Conservation (phyloP, 2,888 invertebrate genomes). For the Brachynemurus nebulosus region DNA sequence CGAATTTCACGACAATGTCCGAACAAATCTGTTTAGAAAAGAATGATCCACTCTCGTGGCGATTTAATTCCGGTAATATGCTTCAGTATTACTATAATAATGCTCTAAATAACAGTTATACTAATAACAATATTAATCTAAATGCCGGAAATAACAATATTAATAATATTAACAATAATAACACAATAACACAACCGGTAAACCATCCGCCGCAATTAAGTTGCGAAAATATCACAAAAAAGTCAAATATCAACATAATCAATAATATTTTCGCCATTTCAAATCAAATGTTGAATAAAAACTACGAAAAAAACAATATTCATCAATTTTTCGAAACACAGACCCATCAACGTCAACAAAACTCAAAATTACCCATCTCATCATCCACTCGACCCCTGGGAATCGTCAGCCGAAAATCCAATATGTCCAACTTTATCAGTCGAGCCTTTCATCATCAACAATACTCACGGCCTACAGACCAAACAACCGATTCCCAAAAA, state of each 20-base stretch:
- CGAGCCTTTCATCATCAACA: no score
- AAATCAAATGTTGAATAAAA: slow-evolving; percentile 17
- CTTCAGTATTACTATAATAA: slow-evolving; percentile 32
- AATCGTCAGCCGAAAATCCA: slow-evolving; percentile 24
- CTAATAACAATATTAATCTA: slow-evolving; percentile 21
- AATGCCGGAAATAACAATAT: slow-evolving; percentile 16
- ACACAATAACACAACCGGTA: not conserved
- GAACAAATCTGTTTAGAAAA: no score
- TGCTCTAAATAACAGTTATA: slow-evolving; percentile 4
- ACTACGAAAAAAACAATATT: slow-evolving; percentile 15
- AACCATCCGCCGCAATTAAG: slow-evolving; percentile 24
- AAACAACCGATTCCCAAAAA: slow-evolving; percentile 32
- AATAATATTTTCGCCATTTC: slow-evolving; percentile 26
- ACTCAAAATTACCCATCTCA: slow-evolving; percentile 27
- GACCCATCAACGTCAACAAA: no score
- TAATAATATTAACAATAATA: slow-evolving; percentile 8
- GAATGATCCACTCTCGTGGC: slow-evolving; percentile 12
- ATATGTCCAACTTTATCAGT: slow-evolving; percentile 31
- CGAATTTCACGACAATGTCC: slow-evolving; percentile 22
- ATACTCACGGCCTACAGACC: no score
- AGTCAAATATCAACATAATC: slow-evolving; percentile 28
- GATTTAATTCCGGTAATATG: slow-evolving; percentile 26
- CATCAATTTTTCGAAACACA: slow-evolving; percentile 8
- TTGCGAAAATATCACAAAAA: slow-evolving; percentile 21
- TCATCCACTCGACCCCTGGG: slow-evolving; percentile 36